Evolutionary conservation across 1,140 invertebrate species (phyloP).

Genomic region (Camponotus floridanus): DNA sequence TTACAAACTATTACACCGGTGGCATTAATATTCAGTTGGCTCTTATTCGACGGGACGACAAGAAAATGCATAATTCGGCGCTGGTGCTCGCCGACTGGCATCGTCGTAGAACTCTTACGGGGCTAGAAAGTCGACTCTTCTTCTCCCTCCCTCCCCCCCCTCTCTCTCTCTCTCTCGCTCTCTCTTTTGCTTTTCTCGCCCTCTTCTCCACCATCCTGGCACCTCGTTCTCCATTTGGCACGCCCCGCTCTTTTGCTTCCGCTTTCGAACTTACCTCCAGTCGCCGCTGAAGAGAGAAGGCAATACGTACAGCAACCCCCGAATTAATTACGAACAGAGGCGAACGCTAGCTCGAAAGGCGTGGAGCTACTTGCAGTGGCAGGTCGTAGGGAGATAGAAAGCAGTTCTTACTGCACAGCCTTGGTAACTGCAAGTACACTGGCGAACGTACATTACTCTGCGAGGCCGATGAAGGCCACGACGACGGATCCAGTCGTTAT

Average conservation of each 20-base stretch:
- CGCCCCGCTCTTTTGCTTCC: slow-evolving; percentile 40
- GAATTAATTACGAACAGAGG: slow-evolving; percentile 77
- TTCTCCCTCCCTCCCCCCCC: slow-evolving; percentile 19
- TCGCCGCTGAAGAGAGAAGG: slow-evolving; percentile 24
- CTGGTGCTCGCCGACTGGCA: slow-evolving; percentile 61
- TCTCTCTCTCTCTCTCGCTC: slow-evolving; percentile 39
- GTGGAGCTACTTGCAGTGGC: slow-evolving; percentile 4
- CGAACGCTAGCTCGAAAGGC: slow-evolving; percentile 22
- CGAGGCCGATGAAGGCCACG: too few species aligned
- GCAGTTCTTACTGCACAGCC: slow-evolving; percentile 20
- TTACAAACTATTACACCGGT: slow-evolving; percentile 84
- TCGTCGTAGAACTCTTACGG: slow-evolving; percentile 49
- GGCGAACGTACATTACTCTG: slow-evolving; percentile 35
- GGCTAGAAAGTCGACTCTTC: slow-evolving; percentile 46
- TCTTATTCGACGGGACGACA: slow-evolving; percentile 83
- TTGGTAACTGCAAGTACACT: slow-evolving; percentile 26
- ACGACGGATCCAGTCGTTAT: slow-evolving; percentile 77
- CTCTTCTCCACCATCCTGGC: neutral
- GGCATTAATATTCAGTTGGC: slow-evolving; percentile 85
- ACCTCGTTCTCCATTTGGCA: slow-evolving; percentile 29
- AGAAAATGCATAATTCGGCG: slow-evolving; percentile 85
- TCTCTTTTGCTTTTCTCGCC: neutral
- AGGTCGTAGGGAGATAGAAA: slow-evolving; percentile 40
- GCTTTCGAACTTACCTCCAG: slow-evolving; percentile 63
- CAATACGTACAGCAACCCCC: slow-evolving; percentile 73